Conservation (phyloP, 1,140 invertebrate genomes). For the Drosophila parvula region DNA sequence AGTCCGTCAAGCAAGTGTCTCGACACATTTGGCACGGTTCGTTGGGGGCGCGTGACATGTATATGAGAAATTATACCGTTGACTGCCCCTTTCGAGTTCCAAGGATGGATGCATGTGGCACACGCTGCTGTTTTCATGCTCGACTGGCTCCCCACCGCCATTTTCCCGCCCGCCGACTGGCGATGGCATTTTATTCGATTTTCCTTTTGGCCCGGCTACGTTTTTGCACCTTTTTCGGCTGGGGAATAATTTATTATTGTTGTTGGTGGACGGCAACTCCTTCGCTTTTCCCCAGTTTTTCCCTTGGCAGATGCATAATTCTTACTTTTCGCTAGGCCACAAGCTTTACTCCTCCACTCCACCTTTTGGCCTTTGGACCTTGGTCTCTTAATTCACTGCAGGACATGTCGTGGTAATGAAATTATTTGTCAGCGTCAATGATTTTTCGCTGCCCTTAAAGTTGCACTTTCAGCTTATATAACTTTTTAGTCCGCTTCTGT, state of each 20-base stretch:
- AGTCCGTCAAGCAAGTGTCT: conserved; percentile 62
- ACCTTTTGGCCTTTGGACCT: conserved; percentile 23
- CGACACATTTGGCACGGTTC: conserved; percentile 77
- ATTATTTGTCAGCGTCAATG: conserved; percentile 72
- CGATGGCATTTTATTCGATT: conserved; percentile 66
- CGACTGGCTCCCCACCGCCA: conserved; percentile 40
- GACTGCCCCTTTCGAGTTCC: conserved; percentile 69
- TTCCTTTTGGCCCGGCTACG: conserved; percentile 33
- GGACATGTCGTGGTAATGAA: conserved; percentile 64
- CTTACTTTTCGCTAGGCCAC: conserved; percentile 61
- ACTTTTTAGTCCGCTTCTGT: conserved; percentile 31
- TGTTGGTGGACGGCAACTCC: conserved; percentile 28
- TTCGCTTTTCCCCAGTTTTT: conserved; percentile 17
- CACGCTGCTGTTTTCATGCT: conserved; percentile 75
- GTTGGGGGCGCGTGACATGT: conserved; percentile 79
- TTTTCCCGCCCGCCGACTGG: neutral
- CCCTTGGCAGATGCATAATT: conserved; percentile 68
- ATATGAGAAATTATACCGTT: conserved; percentile 83
- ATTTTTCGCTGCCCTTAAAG: conserved; percentile 48
- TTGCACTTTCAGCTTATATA: conserved; percentile 8
- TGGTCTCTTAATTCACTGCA: conserved; percentile 62
- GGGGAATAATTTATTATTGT: conserved; percentile 79
- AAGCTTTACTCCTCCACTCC: conserved; percentile 28
- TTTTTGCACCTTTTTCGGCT: conserved; percentile 63
- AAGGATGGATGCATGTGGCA: conserved; percentile 67